Conservation (phyloP, 2,888 invertebrate genomes). For the Lepeophtheirus nordmannii region DNA sequence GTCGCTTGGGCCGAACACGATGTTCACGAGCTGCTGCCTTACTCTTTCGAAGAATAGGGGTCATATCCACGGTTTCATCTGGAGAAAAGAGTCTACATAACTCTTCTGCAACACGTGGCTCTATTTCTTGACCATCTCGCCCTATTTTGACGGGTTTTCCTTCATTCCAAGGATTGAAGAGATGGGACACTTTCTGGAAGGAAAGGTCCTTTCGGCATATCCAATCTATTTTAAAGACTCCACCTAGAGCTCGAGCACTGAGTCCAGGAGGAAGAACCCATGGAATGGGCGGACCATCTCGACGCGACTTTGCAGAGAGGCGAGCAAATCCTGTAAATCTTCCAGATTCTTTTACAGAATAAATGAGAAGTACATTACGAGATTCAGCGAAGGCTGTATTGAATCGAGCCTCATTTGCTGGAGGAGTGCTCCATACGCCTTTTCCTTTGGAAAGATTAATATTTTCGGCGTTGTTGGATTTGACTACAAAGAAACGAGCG, state of each 20-base stretch:
- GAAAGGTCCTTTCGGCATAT: constrained; percentile 61
- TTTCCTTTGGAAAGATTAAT: constrained; percentile 82
- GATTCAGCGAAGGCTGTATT: constrained; percentile 86
- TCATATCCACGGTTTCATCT: constrained; percentile 75
- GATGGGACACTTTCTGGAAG: constrained; percentile 74
- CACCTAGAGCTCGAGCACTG: constrained; percentile 78
- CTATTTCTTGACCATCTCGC: constrained; percentile 60
- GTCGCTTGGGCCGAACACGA: neutral
- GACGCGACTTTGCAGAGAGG: constrained; percentile 67
- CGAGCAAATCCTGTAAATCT: constrained; percentile 64
- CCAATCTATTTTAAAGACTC: constrained; percentile 46
- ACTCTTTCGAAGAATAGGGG: constrained; percentile 48
- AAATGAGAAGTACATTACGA: constrained; percentile 82
- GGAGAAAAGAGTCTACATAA: constrained; percentile 82
- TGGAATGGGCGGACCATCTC: constrained; percentile 71
- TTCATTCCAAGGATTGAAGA: constrained; percentile 96
- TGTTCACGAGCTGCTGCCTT: constrained; percentile 19
- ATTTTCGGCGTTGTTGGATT: constrained; percentile 94
- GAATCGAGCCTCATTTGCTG: constrained; percentile 87
- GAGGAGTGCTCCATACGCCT: constrained; percentile 93
- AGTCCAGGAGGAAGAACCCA: constrained; percentile 89
- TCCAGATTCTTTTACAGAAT: constrained; percentile 65
- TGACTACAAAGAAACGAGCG: constrained; percentile 85
- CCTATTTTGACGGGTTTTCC: constrained; percentile 97
- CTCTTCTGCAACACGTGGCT: constrained; percentile 59